Base-by-base conservation (phyloP, 2,888 invertebrate species). In the Agonopterix alstromeriana region DNA sequence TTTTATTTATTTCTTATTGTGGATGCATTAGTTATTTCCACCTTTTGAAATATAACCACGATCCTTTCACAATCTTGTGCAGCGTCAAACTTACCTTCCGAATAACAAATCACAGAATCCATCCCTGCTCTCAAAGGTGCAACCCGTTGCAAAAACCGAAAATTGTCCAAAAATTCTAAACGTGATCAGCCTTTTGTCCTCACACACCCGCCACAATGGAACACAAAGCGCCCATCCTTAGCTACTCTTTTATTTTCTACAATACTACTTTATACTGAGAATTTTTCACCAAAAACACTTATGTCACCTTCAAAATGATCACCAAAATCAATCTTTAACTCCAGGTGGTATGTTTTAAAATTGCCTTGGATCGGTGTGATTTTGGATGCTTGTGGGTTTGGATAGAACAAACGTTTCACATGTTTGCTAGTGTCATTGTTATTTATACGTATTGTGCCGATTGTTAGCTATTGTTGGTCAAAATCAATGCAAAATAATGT, bases 351-450 rank as follows among this genome's bases (percentile, higher is more conserved):
- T 14, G 35, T 10, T n/a, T 5, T 11, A 43, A 10, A 42, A 14
- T 14, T 42, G 42, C 10, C 2, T 12, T 11, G 8, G 9, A 42
- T 10, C 11, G 10, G 14, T 10, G 1, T 12, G 8, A 36, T 8
- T 47, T 52, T 45, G 9, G 50, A 0, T 56, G 43, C 67, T 36
- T 70, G 75, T 53, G 10, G n/a, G 43, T 47, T 45, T 51, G 42
- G 2, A 38, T n/a, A 54, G 65, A 63, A 56, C 61, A 55, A 65
- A 71, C 74, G 80, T 79, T 78, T 86, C 83, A 73, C 76, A 79
- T 88, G 87, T 88, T 88, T 87, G 86, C 78, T 80, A 83, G 78
- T 82, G 84, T 86, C 87, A 88, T 88, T 87, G 88, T 88, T 86
- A 85, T 77, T 73, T 82, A 84, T 68, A 83, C 85, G 81, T 70